phyloP scores from a whole-genome alignment of 1,140 invertebrate genomes.

The Drosophila equinoxialis region DNA sequence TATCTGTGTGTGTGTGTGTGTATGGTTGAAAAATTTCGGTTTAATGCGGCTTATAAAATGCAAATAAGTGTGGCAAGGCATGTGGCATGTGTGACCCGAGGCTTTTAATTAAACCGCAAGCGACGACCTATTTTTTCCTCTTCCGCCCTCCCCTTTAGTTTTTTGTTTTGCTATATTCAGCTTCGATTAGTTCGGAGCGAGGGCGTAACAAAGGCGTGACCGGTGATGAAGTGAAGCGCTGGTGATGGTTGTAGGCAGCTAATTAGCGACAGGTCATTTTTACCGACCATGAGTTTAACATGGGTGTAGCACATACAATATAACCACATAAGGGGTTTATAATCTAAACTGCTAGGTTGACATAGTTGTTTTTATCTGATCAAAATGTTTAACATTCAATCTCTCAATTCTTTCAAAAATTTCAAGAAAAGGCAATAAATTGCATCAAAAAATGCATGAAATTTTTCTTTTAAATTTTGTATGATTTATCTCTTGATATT shows the following conservation, averaged over 20 bases:
- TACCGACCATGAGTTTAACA: background rate
- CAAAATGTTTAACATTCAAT: no score
- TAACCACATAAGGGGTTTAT: background rate
- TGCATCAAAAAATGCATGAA: no score
- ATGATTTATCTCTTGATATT: no score
- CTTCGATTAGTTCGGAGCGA: slow-evolving; percentile 38
- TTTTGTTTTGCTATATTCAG: slow-evolving; percentile 22
- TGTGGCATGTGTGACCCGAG: slow-evolving; percentile 12
- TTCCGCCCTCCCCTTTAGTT: background rate
- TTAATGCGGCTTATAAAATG: slow-evolving; percentile 49
- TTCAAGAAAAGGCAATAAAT: no score
- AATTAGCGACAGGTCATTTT: slow-evolving; percentile 55
- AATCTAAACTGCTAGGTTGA: no score
- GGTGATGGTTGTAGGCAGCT: slow-evolving; percentile 52
- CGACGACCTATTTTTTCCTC: slow-evolving; percentile 9
- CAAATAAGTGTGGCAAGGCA: slow-evolving; percentile 41
- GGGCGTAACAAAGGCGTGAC: slow-evolving; percentile 44
- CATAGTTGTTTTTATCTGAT: no score
- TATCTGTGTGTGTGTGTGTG: slow-evolving; percentile 1
- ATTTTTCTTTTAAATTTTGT: no score
- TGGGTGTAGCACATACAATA: background rate
- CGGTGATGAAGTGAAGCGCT: slow-evolving; percentile 21
- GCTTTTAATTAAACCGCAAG: slow-evolving; percentile 55
- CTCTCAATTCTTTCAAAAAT: no score
- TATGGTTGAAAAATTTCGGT: slow-evolving; percentile 8